Conservation (phyloP, 2,113 vertebrate species). For the Herpetotheres cachinnans region DNA sequence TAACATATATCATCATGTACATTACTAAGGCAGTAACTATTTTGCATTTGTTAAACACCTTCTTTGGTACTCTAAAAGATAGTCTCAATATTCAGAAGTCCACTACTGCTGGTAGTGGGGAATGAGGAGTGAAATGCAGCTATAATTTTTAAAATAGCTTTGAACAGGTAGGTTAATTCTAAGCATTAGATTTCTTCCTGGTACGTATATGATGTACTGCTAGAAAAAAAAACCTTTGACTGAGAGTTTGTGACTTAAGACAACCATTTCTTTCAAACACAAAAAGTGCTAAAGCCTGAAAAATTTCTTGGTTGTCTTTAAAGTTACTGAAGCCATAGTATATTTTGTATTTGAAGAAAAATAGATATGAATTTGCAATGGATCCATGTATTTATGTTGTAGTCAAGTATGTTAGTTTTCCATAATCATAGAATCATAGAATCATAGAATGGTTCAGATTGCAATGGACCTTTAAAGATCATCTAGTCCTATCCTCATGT, state of each 20-base stretch:
- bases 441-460: accelerated
- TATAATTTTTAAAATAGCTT: background rate
- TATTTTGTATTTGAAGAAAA: background rate
- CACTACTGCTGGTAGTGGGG: background rate
- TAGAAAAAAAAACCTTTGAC: background rate
- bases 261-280: background rate
- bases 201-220: accelerated
- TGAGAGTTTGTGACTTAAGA: background rate
- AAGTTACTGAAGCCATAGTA: background rate
- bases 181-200: background rate
- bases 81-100: background rate
- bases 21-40: background rate
- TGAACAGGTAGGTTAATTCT: background rate
- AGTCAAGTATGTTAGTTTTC: background rate
- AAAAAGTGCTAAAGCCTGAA: background rate
- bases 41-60: background rate
- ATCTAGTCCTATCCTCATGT: background rate
- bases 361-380: background rate
- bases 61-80: background rate
- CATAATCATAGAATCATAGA: background rate
- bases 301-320: background rate
- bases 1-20: background rate
- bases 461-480: background rate
- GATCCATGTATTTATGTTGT: background rate
- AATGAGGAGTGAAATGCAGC: background rate